Conservation (phyloP, 2,888 invertebrate species). For the Athalia cordata region DNA sequence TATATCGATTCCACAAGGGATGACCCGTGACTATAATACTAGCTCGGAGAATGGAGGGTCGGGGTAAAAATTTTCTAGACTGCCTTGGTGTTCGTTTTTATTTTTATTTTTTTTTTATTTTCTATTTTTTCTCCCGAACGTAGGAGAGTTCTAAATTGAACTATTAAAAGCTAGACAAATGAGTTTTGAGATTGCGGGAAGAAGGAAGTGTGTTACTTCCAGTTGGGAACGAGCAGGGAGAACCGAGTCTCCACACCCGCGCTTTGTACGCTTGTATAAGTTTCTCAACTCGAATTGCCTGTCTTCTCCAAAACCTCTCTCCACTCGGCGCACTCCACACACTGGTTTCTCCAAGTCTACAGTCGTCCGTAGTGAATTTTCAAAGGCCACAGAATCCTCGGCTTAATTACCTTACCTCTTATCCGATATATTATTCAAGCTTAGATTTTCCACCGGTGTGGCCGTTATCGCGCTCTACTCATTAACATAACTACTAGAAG, state of each 20-base stretch:
- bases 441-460: constrained; percentile 28
- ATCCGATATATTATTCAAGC: constrained; percentile 40
- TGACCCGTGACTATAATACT: not conserved
- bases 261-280: constrained; percentile 21
- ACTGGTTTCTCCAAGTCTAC: constrained; percentile 20
- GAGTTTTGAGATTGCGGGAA: constrained; percentile 12
- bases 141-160: not conserved
- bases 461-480: constrained; percentile 38
- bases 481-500: constrained; percentile 31
- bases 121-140: not conserved
- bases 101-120: not conserved
- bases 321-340: not conserved
- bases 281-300: constrained; percentile 37
- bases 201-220: constrained; percentile 13
- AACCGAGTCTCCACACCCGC: constrained; percentile 4
- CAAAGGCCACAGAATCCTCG: constrained; percentile 14
- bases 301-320: constrained; percentile 4
- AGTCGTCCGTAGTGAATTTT: constrained; percentile 18
- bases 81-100: not conserved
- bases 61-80: not conserved
- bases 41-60: not conserved
- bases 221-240: not conserved
- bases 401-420: constrained; percentile 36
- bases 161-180: constrained; percentile 1
- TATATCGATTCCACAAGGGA: too few relatives aligned